Conservation (phyloP, 2,113 vertebrate genomes). For the Perca schrenkii region DNA sequence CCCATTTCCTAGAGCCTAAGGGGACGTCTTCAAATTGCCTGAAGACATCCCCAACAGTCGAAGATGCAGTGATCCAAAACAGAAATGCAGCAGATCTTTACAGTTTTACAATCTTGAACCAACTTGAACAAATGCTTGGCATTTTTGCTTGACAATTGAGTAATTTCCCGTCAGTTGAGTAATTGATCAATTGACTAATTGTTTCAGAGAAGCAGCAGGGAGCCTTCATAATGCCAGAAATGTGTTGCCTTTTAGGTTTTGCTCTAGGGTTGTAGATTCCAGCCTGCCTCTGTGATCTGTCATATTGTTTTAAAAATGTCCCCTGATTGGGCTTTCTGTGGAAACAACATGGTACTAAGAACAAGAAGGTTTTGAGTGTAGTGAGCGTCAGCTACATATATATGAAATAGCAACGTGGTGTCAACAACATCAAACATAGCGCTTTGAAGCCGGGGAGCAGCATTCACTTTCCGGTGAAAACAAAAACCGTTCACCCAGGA, state of each 20-base stretch:
- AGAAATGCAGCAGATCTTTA: background rate
- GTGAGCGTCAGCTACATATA: background rate
- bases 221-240: background rate
- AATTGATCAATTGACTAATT: background rate
- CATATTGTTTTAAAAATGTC: conserved; percentile 21
- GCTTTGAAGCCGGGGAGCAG: too few relatives aligned
- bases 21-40: background rate
- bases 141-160: background rate
- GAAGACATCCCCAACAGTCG: background rate
- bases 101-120: background rate
- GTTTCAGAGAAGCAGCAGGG: background rate
- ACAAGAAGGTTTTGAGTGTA: background rate
- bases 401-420: too few relatives aligned
- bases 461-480: too few relatives aligned
- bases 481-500: too few relatives aligned
- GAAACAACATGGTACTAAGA: background rate
- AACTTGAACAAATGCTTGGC: background rate
- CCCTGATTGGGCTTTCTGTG: conserved; percentile 1
- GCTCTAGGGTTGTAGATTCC: background rate
- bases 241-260: conserved; percentile 3
- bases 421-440: too few relatives aligned
- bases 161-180: background rate
- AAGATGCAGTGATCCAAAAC: background rate
- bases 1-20: background rate
- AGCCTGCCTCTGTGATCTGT: conserved; percentile 1